Evolutionary conservation across 2,797 vertebrate genomes (phyloP), one percentile per base, ranked within the genome.

Genomic region (Falco columbarius): DNA sequence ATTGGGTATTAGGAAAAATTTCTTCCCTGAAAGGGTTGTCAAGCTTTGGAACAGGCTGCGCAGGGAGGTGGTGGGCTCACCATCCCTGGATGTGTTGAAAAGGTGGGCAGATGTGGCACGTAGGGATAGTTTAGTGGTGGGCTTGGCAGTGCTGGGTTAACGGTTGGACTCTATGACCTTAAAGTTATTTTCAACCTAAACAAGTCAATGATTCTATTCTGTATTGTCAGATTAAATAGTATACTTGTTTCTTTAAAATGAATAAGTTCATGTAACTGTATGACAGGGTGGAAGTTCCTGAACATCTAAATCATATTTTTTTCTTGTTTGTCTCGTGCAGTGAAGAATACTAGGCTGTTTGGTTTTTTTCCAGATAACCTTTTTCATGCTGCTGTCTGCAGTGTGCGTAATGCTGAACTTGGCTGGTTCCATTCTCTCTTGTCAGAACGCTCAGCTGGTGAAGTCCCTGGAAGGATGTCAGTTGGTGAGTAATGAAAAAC

Each of bases 401-500:
- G 99, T 99, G 96, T 99, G 99, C 22, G 99, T 99, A 93, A 99
- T 99, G 99, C 98, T 99, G 95, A 99, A 99, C 98, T 98, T 99
- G 97, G 99, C 99, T 1, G 99, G 99, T 47, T 99, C 99, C 93
- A 99, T 99, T 94, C 99, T 99, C 52, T 99, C 99, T 96, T 99
- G 99, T 97, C 99, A 99, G 98, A 99, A 99, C 0, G 99, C 99
- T 97, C 99, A 99, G 98, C 98, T 99, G 77, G 99, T 99, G 95
- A 99, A 98, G 97, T 99, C 99, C 47, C 98, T 99, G 95, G 99
- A 99, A 98, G 99, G 99, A 97, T 99, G 99, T 98, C 99, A 99
- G 97, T 95, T 99, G 99, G 99, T 99, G 98, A 99, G 98, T 98
- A 94, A 61, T 47, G 55, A 58, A 73, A 85, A 68, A 36, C 74